phyloP scores from a whole-genome alignment of 2,113 vertebrate genomes.

The Phocoena sinus region DNA sequence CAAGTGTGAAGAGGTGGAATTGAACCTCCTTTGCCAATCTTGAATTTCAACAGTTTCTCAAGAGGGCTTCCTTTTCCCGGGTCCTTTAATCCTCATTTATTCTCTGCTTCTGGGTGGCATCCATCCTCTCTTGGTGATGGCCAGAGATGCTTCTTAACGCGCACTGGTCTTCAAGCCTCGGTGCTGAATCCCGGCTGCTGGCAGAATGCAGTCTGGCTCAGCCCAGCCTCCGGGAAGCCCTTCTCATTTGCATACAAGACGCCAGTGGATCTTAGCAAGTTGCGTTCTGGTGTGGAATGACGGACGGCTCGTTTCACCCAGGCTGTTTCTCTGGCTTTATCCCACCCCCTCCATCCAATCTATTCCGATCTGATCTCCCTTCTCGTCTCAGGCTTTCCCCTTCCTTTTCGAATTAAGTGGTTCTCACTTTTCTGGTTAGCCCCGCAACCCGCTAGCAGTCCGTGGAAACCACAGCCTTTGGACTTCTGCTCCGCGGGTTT shows the following conservation, averaged over 20 bases:
- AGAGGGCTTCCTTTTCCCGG: not conserved
- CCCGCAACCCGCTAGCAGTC: not conserved
- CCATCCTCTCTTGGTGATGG: not conserved
- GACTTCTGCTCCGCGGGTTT: not conserved
- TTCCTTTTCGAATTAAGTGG: not conserved
- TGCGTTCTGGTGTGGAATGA: not conserved
- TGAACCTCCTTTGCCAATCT: not conserved
- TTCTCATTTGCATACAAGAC: slow-evolving; percentile 35
- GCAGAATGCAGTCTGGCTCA: not conserved
- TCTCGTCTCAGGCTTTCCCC: not conserved
- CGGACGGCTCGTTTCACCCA: not conserved
- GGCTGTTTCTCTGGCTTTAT: not conserved
- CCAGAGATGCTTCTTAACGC: not conserved
- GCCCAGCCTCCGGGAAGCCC: not conserved
- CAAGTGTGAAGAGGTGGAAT: not conserved
- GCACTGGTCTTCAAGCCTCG: not conserved
- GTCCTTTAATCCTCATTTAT: not conserved
- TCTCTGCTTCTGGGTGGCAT: rapidly evolving
- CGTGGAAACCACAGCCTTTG: not conserved
- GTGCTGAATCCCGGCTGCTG: not conserved
- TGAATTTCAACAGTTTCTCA: not conserved
- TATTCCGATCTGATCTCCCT: not conserved
- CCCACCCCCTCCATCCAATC: not conserved
- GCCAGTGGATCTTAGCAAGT: not conserved
- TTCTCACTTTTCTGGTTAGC: not conserved